A percentile compares a stretch with the other conserved stretches of the same genome.
Evolutionary conservation across 2,888 invertebrate genomes (phyloP).

Genomic region (Brachypalpus laphriformis): DNA sequence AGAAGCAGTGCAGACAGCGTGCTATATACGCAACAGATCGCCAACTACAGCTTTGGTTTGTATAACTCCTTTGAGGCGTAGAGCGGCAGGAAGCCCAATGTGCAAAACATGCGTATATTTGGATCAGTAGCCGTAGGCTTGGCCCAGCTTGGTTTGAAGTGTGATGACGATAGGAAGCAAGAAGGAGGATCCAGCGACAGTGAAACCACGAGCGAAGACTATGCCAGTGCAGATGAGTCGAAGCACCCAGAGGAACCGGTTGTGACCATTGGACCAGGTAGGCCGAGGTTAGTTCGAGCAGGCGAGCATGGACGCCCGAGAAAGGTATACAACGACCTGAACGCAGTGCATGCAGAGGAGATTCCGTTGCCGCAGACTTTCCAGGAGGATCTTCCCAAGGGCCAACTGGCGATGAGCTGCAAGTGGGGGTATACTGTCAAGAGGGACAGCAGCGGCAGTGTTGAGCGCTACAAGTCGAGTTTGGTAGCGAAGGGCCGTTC

Average conservation of each 20-base stretch:
- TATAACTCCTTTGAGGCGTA: slow-evolving; percentile 46
- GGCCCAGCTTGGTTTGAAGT: not conserved
- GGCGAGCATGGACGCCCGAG: slow-evolving; percentile 37
- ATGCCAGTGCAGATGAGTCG: slow-evolving; percentile 28
- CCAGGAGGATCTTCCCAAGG: slow-evolving; percentile 24
- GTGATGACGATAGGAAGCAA: slow-evolving; percentile 5
- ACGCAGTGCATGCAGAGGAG: too few relatives aligned
- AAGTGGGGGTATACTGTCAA: slow-evolving; percentile 73
- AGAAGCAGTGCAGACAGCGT: too few relatives aligned
- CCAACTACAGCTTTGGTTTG: slow-evolving; percentile 28
- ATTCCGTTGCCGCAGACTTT: too few relatives aligned
- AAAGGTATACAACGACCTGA: slow-evolving; percentile 41
- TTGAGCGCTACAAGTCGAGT: too few relatives aligned
- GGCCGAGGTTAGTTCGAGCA: slow-evolving; percentile 20
- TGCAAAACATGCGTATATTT: slow-evolving; percentile 48
- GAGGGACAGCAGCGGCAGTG: too few relatives aligned
- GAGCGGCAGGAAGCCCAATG: too few relatives aligned
- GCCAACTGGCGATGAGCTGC: slow-evolving; percentile 56
- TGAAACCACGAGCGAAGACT: slow-evolving; percentile 29
- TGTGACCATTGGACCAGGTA: too few relatives aligned
- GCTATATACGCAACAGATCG: too few relatives aligned
- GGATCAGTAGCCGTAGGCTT: slow-evolving; percentile 29
- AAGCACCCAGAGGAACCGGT: slow-evolving; percentile 5
- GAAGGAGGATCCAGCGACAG: slow-evolving; percentile 10
- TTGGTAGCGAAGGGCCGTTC: too few relatives aligned